Evolutionary conservation across 2,797 vertebrate species (phyloP).

Genomic region (Gymnoscopelus microlampas): DNA sequence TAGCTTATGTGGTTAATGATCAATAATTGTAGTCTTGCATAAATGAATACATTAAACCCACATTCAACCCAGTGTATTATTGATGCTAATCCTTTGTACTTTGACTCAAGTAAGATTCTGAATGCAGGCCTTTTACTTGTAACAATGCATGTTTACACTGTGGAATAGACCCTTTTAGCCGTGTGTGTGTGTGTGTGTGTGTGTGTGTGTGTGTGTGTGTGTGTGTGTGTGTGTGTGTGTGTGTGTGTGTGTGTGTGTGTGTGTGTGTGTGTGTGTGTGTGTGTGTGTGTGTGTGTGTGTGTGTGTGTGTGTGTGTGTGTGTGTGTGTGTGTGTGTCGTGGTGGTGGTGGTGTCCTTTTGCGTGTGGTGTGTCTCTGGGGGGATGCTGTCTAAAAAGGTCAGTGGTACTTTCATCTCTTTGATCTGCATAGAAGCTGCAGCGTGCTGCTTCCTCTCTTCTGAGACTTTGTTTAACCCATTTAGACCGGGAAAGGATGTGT

Average conservation of each 20-base stretch:
- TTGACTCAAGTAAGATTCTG: too few species aligned
- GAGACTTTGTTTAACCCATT: slow-evolving; percentile 70
- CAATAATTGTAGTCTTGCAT: too few species aligned
- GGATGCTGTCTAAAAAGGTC: slow-evolving; percentile 70
- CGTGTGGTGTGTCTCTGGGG: slow-evolving; percentile 37
- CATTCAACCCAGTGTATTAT: too few species aligned
- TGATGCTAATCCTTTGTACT: too few species aligned
- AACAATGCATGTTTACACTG: too few species aligned
- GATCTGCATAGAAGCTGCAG: slow-evolving; percentile 69
- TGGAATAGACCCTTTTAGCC: too few species aligned
- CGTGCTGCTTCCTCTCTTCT: slow-evolving; percentile 68
- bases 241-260: slow-evolving; percentile 19
- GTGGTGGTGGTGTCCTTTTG: slow-evolving; percentile 36
- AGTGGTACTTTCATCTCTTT: slow-evolving; percentile 68
- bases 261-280: slow-evolving; percentile 9
- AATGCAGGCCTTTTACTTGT: too few species aligned
- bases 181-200: slow-evolving; percentile 18
- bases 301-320: not conserved
- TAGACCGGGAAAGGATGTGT: too few species aligned
- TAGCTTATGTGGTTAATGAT: too few species aligned
- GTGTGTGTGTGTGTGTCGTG: slow-evolving; percentile 7
- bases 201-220: slow-evolving; percentile 5
- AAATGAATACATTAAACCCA: too few species aligned
- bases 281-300: slow-evolving; percentile 6
- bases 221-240: slow-evolving; percentile 14